Percentiles rank a stretch among this genome's conserved stretches.
phyloP scores from a whole-genome alignment of 2,113 vertebrate species.

The Butorides virescens region DNA sequence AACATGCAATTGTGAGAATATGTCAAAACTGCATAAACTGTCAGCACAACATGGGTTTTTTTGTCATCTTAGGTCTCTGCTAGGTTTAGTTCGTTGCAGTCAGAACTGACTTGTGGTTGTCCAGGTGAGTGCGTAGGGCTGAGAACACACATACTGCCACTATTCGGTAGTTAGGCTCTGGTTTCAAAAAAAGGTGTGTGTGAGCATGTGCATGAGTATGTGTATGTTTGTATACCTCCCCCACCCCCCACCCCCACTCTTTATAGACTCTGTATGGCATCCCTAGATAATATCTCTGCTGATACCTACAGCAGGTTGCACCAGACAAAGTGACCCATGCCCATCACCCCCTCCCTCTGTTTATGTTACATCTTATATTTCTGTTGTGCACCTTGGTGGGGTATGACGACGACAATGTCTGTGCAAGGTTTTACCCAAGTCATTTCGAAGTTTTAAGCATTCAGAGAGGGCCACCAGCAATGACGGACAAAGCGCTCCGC shows the following conservation, averaged over 20 bases:
- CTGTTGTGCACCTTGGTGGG: not conserved
- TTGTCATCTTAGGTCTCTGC: not conserved
- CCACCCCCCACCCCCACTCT: no score
- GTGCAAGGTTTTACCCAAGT: not conserved
- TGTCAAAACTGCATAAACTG: not conserved
- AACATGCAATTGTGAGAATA: not conserved
- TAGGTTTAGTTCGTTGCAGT: not conserved
- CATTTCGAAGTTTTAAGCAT: not conserved
- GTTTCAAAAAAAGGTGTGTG: not conserved
- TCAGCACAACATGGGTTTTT: not conserved
- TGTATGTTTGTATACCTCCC: not conserved
- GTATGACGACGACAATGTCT: not conserved
- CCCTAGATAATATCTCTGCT: not conserved
- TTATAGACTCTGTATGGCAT: not conserved
- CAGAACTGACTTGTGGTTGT: not conserved
- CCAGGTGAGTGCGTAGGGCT: not conserved
- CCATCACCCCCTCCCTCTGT: not conserved
- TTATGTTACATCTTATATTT: not conserved
- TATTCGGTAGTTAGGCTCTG: not conserved
- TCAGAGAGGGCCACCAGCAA: not conserved
- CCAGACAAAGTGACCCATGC: not conserved
- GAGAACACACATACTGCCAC: not conserved
- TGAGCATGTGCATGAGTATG: not conserved
- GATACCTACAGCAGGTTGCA: not conserved
- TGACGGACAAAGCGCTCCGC: not conserved